Percentiles rank a stretch among this genome's conserved stretches.
These are phyloP conservation scores for Hylaea fasciaria DNA, from an alignment of 2,888 invertebrate species.

Conservation along the genomic window DNA sequence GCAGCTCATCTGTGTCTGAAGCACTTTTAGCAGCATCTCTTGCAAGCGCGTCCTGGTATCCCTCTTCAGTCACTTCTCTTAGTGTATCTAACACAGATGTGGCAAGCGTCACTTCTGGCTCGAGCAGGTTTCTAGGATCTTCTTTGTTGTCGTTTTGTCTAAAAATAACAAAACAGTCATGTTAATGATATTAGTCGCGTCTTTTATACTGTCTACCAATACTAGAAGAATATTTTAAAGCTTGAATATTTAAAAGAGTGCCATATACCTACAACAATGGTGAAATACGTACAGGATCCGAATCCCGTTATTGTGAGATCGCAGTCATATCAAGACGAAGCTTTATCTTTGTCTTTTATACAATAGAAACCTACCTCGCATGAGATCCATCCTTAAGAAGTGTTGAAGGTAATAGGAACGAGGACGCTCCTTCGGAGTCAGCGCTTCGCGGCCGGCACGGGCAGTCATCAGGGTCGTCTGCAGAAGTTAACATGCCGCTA, in stretches of 20 bases:
- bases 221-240: too few relatives aligned
- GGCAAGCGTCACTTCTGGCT: conserved; percentile 76
- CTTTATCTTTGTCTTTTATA: not conserved
- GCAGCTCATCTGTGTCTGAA: conserved; percentile 49
- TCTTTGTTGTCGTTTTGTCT: conserved; percentile 57
- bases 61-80: conserved; percentile 73
- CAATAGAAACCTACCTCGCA: conserved; percentile 51
- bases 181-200: not conserved
- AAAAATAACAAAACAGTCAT: conserved; percentile 34
- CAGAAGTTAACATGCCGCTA: conserved; percentile 25
- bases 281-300: too few relatives aligned
- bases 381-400: conserved; percentile 52
- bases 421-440: conserved; percentile 67
- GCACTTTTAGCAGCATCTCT: conserved; percentile 67
- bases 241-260: too few relatives aligned
- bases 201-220: too few relatives aligned
- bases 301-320: too few relatives aligned
- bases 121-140: conserved; percentile 67
- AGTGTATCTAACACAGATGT: conserved; percentile 75
- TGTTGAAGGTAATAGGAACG: conserved; percentile 59
- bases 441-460: conserved; percentile 53
- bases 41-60: conserved; percentile 70
- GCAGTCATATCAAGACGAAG: too few relatives aligned
- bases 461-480: conserved; percentile 52
- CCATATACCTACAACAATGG: too few relatives aligned